Evolutionary conservation across 2,888 invertebrate genomes (phyloP).

Genomic region (Zele albiditarsus): DNA sequence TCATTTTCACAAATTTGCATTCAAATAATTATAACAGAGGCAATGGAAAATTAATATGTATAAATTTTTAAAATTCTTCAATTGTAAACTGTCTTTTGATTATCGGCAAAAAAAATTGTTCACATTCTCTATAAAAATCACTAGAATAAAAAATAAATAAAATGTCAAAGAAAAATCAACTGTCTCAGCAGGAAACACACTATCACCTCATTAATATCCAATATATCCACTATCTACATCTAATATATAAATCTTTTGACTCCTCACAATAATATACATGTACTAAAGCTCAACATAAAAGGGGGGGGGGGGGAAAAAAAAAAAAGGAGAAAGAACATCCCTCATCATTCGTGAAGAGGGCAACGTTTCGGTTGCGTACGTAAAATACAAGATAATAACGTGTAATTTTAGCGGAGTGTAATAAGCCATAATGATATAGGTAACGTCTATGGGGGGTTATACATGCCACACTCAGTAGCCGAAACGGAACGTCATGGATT

Average conservation of each 20-base stretch:
- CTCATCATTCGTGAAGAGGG: neutral
- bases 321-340: neutral
- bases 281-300: neutral
- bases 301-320: neutral
- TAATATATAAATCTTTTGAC: neutral
- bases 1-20: too few species aligned
- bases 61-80: too few species aligned
- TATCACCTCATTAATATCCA: too few species aligned
- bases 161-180: too few species aligned
- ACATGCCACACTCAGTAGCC: conserved; percentile 25
- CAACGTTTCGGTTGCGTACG: conserved; percentile 44
- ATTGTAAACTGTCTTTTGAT: too few species aligned
- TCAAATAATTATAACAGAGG: too few species aligned
- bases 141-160: too few species aligned
- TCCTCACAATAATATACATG: neutral
- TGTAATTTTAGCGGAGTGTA: conserved; percentile 49
- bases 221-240: neutral
- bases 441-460: conserved; percentile 36
- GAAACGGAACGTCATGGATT: conserved; percentile 27
- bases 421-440: conserved; percentile 48
- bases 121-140: too few species aligned
- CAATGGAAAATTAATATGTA: too few species aligned
- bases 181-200: too few species aligned
- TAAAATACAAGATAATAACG: conserved; percentile 52
- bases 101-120: too few species aligned